Evolutionary conservation across 1,140 invertebrate genomes (phyloP).

Genomic region (Listronotus bonariensis): DNA sequence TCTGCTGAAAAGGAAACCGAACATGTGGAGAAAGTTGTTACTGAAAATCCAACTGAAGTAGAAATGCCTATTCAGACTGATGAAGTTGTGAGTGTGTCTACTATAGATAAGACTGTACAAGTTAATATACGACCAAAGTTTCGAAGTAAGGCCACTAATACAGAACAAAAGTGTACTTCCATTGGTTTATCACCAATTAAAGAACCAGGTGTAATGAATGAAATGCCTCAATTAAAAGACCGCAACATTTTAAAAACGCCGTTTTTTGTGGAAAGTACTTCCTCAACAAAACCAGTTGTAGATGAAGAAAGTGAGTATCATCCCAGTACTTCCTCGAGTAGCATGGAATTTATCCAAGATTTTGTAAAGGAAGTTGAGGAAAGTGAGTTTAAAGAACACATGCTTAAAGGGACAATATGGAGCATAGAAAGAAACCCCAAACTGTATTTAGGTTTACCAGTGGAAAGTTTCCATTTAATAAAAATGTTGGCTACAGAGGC

Average conservation of each 20-base stretch:
- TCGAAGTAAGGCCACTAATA: slow-evolving; percentile 1
- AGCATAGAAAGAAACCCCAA: slow-evolving; percentile 1
- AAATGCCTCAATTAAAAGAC: too few relatives aligned
- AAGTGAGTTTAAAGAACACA: background rate
- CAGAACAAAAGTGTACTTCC: background rate
- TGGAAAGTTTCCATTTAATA: slow-evolving; percentile 3
- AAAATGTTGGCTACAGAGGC: slow-evolving; percentile 2
- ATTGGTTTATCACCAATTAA: background rate
- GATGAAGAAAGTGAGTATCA: background rate
- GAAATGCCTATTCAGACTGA: background rate
- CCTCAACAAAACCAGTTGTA: too few relatives aligned
- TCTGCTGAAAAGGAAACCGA: background rate
- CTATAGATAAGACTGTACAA: background rate
- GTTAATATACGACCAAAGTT: background rate
- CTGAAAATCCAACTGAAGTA: background rate
- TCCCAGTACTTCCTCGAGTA: background rate
- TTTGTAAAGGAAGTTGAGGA: background rate
- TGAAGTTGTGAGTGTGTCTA: background rate
- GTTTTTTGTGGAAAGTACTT: too few relatives aligned
- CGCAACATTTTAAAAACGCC: too few relatives aligned
- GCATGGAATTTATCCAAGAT: background rate
- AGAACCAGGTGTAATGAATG: background rate
- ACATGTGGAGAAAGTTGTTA: background rate
- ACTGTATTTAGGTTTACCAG: slow-evolving; percentile 1
- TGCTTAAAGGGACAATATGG: slow-evolving; percentile 1